These are phyloP conservation scores for Pelecanus crispus DNA, from an alignment of 2,113 vertebrate genomes.

Conservation along the genomic window DNA sequence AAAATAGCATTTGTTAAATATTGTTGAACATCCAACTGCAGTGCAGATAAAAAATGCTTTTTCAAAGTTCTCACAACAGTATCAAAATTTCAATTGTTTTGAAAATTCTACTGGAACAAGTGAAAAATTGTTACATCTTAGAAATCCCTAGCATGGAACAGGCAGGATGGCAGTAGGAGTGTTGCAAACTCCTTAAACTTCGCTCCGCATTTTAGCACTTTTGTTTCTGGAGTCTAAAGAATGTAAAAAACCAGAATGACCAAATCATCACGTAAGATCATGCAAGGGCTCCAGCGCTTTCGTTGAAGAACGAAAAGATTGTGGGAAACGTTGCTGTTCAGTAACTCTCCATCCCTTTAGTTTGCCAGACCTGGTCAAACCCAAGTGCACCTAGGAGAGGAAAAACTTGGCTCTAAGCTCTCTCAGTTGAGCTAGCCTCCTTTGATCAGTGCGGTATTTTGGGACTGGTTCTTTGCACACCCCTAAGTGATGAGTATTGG, in stretches of 20 bases:
- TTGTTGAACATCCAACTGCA: neutral
- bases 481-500: slow-evolving; percentile 74
- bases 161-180: neutral
- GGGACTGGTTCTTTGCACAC: slow-evolving; percentile 80
- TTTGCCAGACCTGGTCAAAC: neutral
- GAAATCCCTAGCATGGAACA: neutral
- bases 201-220: neutral
- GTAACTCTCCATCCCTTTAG: neutral
- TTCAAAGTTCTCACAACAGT: slow-evolving; percentile 27
- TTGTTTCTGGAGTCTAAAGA: neutral
- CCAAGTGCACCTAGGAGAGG: slow-evolving; percentile 65
- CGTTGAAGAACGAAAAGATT: neutral
- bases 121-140: slow-evolving; percentile 7
- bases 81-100: slow-evolving; percentile 38
- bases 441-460: slow-evolving; percentile 66
- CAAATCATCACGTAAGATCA: neutral
- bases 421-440: slow-evolving; percentile 68
- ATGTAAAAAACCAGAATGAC: neutral
- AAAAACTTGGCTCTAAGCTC: slow-evolving; percentile 81
- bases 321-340: neutral
- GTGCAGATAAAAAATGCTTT: slow-evolving; percentile 34
- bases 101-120: slow-evolving; percentile 9
- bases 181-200: neutral
- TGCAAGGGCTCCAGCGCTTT: neutral
- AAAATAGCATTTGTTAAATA: neutral